A percentile compares a stretch with the other conserved stretches of the same genome.
These are phyloP conservation scores for Polia nebulosa DNA, from an alignment of 2,888 invertebrate genomes.

Conservation along the genomic window DNA sequence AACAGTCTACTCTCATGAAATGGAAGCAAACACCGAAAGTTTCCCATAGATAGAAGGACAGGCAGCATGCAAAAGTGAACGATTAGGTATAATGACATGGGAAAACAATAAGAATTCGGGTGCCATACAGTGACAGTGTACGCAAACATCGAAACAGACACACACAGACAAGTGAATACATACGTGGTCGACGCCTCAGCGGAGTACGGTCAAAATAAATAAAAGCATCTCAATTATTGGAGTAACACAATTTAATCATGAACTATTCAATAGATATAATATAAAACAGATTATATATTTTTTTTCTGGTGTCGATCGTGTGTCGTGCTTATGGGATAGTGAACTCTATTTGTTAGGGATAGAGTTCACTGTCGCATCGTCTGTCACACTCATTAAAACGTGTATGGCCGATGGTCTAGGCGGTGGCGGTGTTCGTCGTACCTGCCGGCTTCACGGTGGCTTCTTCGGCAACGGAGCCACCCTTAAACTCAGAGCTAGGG, in stretches of 20 bases:
- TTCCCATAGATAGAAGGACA: conserved; percentile 75
- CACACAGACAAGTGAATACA: conserved; percentile 90
- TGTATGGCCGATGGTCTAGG: conserved; percentile 87
- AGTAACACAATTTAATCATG: conserved; percentile 91
- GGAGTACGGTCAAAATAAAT: conserved; percentile 90
- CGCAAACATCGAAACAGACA: conserved; percentile 90
- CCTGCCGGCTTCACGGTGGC: conserved; percentile 87
- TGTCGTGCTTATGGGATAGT: conserved; percentile 88
- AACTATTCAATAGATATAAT: conserved; percentile 88
- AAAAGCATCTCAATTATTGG: conserved; percentile 91
- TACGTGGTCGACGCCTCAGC: conserved; percentile 91
- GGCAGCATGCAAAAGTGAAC: conserved; percentile 88
- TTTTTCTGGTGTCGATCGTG: conserved; percentile 87
- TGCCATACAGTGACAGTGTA: conserved; percentile 89
- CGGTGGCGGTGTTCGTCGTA: conserved; percentile 86
- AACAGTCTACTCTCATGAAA: conserved; percentile 57
- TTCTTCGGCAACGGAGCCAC: conserved; percentile 89
- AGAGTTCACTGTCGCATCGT: conserved; percentile 87
- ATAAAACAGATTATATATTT: conserved; percentile 90
- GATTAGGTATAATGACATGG: conserved; percentile 82
- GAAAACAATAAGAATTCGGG: conserved; percentile 78
- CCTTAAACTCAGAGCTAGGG: conserved; percentile 97
- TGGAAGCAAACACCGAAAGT: conserved; percentile 68
- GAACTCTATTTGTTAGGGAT: conserved; percentile 76
- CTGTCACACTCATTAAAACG: conserved; percentile 86